Evolutionary conservation across 2,888 invertebrate genomes (phyloP).

Genomic region (Druceiella hillmani): DNA sequence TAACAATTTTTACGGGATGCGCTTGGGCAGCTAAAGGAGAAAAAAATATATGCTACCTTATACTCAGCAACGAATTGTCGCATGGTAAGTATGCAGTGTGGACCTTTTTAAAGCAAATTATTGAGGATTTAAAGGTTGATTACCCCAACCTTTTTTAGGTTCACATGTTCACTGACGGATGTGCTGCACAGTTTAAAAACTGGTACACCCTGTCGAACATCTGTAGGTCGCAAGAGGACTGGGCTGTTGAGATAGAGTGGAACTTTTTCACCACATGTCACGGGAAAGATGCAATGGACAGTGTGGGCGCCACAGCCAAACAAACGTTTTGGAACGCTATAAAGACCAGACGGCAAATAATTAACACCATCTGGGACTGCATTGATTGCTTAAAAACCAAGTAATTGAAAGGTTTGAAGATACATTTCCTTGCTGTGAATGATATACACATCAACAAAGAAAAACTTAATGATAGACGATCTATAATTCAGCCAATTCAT

Average conservation of each 20-base stretch:
- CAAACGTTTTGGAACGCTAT: slow-evolving; percentile 9
- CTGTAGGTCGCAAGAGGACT: slow-evolving; percentile 8
- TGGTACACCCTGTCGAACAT: slow-evolving; percentile 10
- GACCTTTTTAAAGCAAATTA: slow-evolving; percentile 8
- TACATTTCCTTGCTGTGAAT: slow-evolving; percentile 5
- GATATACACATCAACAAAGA: slow-evolving; percentile 6
- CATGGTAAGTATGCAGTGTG: slow-evolving; percentile 10
- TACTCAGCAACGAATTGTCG: slow-evolving; percentile 10
- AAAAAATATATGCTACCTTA: slow-evolving; percentile 1
- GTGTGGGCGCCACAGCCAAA: slow-evolving; percentile 12
- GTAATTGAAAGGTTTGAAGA: slow-evolving; percentile 2
- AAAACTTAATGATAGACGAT: slow-evolving; percentile 9
- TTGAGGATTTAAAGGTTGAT: slow-evolving; percentile 8
- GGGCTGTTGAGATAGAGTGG: slow-evolving; percentile 14
- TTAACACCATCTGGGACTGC: slow-evolving; percentile 7
- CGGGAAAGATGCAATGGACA: slow-evolving; percentile 14
- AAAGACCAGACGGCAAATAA: slow-evolving; percentile 6
- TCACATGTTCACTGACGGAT: slow-evolving; percentile 11
- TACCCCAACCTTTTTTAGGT: slow-evolving; percentile 9
- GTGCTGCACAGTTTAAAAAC: slow-evolving; percentile 15
- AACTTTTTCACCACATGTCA: slow-evolving; percentile 14
- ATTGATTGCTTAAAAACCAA: slow-evolving; percentile 8
- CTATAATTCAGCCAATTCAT: slow-evolving; percentile 3
- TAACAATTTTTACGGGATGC: slow-evolving; percentile 12
- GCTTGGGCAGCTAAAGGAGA: slow-evolving; percentile 7